phyloP scores from a whole-genome alignment of 2,797 vertebrate genomes.

The Epinephelus malabaricus region DNA sequence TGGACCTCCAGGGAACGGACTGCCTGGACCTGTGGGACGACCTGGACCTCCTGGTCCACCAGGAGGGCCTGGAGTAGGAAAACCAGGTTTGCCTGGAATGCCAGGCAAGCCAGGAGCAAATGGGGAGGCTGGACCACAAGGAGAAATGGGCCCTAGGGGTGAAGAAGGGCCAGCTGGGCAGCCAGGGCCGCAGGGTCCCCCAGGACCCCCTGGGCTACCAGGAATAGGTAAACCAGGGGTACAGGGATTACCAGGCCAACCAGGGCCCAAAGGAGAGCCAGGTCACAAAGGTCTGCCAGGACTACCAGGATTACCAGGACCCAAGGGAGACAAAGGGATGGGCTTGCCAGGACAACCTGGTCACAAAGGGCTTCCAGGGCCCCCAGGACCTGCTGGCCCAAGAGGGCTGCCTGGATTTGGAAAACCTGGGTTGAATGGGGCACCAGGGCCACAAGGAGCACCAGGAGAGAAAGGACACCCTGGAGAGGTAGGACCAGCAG shows the following conservation, averaged over 20 bases:
- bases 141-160: conserved; percentile 92
- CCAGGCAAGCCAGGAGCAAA: conserved; percentile 92
- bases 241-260: conserved; percentile 93
- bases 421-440: conserved; percentile 93
- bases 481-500: conserved; percentile 89
- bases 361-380: conserved; percentile 92
- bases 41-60: conserved; percentile 89
- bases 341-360: conserved; percentile 93
- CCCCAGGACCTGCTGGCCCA: conserved; percentile 90
- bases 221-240: conserved; percentile 93
- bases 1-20: conserved; percentile 91
- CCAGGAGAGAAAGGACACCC: conserved; percentile 91
- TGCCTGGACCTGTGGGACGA: conserved; percentile 91
- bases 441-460: conserved; percentile 91
- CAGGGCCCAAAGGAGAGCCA: conserved; percentile 93
- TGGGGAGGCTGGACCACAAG: conserved; percentile 91
- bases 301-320: conserved; percentile 91
- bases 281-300: conserved; percentile 95
- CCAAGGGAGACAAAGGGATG: conserved; percentile 95
- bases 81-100: conserved; percentile 94
- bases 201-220: conserved; percentile 92
- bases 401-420: conserved; percentile 93
- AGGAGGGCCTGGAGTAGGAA: conserved; percentile 93
- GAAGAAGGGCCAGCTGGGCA: conserved; percentile 91
- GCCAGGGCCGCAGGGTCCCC: conserved; percentile 90